These are phyloP conservation scores for Pimephales promelas DNA, from an alignment of 2,113 vertebrate species.

Conservation along the genomic window DNA sequence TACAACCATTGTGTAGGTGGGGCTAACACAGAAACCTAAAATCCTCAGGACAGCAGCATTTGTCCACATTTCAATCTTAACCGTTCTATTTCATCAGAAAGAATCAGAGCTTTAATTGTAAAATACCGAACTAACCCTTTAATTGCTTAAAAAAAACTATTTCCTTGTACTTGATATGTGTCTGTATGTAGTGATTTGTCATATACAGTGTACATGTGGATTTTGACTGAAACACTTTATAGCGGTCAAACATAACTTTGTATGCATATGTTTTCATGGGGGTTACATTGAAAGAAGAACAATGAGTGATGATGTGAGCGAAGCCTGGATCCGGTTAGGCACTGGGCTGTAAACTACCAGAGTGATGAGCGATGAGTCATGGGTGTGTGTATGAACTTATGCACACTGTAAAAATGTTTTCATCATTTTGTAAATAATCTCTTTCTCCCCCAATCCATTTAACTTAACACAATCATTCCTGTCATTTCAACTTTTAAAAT, in stretches of 20 bases:
- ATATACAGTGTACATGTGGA: background rate
- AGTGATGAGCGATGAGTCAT: constrained; percentile 22
- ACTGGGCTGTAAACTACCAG: constrained; percentile 44
- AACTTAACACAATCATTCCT: background rate
- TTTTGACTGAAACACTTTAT: constrained; percentile 1
- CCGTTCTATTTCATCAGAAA: no score
- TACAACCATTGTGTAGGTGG: no score
- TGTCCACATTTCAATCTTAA: no score
- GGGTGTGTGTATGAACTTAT: constrained; percentile 35
- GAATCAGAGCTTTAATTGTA: no score
- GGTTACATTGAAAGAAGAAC: constrained; percentile 44
- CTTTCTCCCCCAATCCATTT: background rate
- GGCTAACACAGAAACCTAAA: no score
- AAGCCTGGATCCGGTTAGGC: constrained; percentile 61
- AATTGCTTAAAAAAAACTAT: no score
- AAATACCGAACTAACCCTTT: no score
- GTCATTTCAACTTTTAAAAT: background rate
- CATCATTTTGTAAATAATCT: constrained; percentile 11
- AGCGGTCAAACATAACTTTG: constrained; percentile 49
- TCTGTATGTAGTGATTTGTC: background rate
- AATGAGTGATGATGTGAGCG: constrained; percentile 14
- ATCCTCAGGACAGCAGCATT: no score
- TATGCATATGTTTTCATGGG: constrained; percentile 52
- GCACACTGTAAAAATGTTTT: background rate
- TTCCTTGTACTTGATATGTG: no score